Conservation (phyloP, 2,113 vertebrate genomes). For the Nothocercus julius region DNA sequence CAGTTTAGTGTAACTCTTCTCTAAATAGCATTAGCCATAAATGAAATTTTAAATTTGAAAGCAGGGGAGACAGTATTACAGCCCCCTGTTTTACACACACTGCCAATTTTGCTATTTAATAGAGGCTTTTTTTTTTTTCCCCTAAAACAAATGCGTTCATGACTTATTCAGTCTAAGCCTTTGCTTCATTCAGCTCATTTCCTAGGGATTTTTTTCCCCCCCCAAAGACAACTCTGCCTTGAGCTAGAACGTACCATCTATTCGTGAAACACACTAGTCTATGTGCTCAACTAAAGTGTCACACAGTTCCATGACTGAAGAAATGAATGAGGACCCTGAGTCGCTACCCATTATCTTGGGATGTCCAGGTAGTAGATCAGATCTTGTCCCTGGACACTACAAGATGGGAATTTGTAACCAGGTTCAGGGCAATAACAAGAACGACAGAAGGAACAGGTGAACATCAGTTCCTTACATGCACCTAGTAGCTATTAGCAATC, state of each 20-base stretch:
- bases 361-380: rapidly evolving
- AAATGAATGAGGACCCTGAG: neutral
- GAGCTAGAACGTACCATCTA: neutral
- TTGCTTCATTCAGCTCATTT: neutral
- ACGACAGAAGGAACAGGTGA: neutral
- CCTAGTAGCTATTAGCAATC: neutral
- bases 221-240: neutral
- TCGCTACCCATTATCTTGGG: neutral
- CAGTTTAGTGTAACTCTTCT: neutral
- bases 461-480: neutral
- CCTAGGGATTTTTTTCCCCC: neutral
- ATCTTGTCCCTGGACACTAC: neutral
- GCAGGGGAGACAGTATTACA: neutral
- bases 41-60: neutral
- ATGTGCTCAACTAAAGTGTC: neutral
- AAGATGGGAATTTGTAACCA: neutral
- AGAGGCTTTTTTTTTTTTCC: too few relatives aligned
- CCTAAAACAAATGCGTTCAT: neutral
- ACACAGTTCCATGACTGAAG: neutral
- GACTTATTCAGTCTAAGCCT: too few relatives aligned
- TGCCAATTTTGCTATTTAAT: neutral
- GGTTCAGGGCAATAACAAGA: neutral
- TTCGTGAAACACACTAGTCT: rapidly evolving
- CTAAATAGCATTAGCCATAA: neutral
- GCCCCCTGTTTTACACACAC: rapidly evolving